Conservation (phyloP, 2,113 vertebrate species). For the Cochlearius cochlearius region DNA sequence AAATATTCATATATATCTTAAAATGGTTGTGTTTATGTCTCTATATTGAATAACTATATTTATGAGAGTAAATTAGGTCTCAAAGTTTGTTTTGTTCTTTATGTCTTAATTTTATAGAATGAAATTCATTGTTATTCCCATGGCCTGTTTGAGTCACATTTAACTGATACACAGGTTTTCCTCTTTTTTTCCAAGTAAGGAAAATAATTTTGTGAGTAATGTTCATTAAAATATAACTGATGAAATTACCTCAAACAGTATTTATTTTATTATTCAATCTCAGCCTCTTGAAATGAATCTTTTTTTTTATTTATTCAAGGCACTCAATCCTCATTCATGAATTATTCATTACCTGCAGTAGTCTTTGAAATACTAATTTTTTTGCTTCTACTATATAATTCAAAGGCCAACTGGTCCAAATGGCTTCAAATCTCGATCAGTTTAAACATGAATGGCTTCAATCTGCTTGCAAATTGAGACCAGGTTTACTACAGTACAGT, state of each 20-base stretch:
- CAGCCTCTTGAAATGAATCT: not conserved
- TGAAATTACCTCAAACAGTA: not conserved
- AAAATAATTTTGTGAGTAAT: not conserved
- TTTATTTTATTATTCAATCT: slow-evolving; percentile 3
- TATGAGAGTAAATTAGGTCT: not conserved
- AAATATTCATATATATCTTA: not conserved
- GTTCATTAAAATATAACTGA: not conserved
- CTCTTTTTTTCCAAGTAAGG: not conserved
- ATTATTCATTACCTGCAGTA: not conserved
- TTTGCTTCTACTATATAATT: not conserved
- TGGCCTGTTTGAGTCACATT: not conserved
- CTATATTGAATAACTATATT: not conserved
- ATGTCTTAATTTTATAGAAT: not conserved
- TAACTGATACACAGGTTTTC: not conserved
- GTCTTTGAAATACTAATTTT: not conserved
- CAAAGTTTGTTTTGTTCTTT: not conserved
- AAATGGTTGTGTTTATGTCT: not conserved
- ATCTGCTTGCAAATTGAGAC: not conserved
- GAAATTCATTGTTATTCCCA: not conserved
- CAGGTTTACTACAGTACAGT: not conserved
- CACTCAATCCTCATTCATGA: not conserved
- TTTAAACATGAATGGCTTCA: not conserved
- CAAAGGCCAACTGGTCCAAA: not conserved
- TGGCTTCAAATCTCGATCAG: not conserved
- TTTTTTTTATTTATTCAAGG: not conserved